Conservation (phyloP, 1,140 invertebrate species). For the Babylonia areolata region DNA sequence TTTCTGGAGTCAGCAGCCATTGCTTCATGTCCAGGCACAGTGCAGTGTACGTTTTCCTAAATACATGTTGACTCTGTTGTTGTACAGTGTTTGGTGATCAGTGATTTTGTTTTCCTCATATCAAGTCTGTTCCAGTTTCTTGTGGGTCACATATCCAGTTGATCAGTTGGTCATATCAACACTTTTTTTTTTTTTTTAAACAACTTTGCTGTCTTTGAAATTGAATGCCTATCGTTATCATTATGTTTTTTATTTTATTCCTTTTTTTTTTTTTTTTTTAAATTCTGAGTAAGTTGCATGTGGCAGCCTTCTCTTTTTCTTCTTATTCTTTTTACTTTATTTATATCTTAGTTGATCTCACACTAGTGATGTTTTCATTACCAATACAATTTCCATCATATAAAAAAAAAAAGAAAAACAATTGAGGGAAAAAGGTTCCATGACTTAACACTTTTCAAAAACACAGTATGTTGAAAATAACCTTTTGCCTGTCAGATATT, state of each 20-base stretch:
- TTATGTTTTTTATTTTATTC: background rate
- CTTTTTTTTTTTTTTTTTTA: background rate
- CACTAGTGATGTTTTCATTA: background rate
- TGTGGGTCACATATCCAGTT: background rate
- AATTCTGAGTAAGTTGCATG: background rate
- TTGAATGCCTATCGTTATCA: background rate
- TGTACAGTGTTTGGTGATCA: background rate
- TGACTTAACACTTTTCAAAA: no score
- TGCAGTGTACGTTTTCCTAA: background rate
- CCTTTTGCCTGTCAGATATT: no score
- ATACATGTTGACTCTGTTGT: background rate
- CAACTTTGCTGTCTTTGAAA: background rate
- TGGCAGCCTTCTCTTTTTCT: background rate
- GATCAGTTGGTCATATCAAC: background rate
- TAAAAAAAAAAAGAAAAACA: no score
- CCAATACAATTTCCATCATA: no score
- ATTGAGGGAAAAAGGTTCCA: no score
- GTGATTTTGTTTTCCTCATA: background rate
- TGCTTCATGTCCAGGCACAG: no score
- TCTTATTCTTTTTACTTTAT: no score
- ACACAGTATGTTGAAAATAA: no score
- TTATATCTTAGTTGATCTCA: constrained; percentile 2
- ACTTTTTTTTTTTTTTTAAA: no score
- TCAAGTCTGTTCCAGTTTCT: background rate
- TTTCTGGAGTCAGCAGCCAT: no score